phyloP scores from a whole-genome alignment of 2,113 vertebrate species.

The Oreochromis aureus region DNA sequence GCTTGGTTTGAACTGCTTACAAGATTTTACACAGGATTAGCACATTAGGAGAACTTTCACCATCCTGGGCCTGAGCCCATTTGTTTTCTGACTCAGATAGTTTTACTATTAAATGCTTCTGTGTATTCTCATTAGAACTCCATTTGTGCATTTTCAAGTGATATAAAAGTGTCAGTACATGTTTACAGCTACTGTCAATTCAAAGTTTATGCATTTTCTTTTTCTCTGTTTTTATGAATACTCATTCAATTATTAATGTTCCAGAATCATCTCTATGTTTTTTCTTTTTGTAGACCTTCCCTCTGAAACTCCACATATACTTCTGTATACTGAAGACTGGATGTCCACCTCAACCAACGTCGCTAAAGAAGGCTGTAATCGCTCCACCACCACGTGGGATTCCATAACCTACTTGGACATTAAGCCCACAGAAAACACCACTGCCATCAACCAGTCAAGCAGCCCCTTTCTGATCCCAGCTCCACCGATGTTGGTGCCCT shows the following conservation, averaged over 20 bases:
- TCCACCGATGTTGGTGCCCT: conserved; percentile 74
- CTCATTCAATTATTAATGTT: neutral
- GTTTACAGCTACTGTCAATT: neutral
- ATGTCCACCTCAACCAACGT: neutral
- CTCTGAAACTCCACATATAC: neutral
- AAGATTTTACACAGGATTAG: conserved; percentile 44
- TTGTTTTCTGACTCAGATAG: neutral
- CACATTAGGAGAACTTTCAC: conserved; percentile 25
- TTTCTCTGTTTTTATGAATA: neutral
- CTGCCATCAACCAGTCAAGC: conserved; percentile 56
- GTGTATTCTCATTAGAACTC: neutral
- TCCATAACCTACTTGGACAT: conserved; percentile 8
- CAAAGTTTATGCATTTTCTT: neutral
- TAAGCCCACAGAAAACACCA: conserved; percentile 39
- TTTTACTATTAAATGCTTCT: neutral
- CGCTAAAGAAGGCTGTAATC: conserved; percentile 62
- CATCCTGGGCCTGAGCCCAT: neutral
- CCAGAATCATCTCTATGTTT: neutral
- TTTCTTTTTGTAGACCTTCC: neutral
- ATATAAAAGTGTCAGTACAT: neutral
- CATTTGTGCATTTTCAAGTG: neutral
- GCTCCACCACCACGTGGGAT: conserved; percentile 50
- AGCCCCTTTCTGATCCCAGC: conserved; percentile 43
- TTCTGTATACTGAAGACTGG: conserved; percentile 50
- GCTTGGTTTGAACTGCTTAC: conserved; percentile 31